Percentiles rank a stretch among this genome's conserved stretches.
Evolutionary conservation across 2,797 vertebrate genomes (phyloP).

Genomic region (Adelosebastes latens): DNA sequence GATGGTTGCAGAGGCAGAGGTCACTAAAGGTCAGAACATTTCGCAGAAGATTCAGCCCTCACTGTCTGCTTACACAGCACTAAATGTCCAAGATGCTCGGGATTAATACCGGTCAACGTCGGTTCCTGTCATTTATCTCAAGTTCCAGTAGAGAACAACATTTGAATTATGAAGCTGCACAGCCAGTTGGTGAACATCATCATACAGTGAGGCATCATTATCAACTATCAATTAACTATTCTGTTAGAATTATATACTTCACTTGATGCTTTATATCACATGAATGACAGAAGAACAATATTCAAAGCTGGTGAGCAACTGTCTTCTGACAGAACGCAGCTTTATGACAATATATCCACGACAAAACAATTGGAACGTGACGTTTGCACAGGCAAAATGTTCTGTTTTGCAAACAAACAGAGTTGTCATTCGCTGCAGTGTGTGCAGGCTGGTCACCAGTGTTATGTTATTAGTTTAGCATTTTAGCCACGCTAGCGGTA

Average conservation of each 20-base stretch:
- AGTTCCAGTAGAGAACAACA: conserved; percentile 1
- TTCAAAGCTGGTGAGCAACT: not conserved
- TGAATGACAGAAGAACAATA: not conserved
- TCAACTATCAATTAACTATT: not conserved
- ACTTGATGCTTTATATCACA: not conserved
- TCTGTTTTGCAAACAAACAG: not conserved
- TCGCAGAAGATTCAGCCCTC: not conserved
- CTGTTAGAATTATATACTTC: not conserved
- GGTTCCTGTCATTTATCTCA: conserved; percentile 18
- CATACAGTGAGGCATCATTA: not conserved
- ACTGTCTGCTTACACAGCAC: conserved; percentile 55
- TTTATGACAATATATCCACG: no score
- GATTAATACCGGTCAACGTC: conserved; percentile 1
- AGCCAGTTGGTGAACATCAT: not conserved
- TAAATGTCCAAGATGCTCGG: not conserved
- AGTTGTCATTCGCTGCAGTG: no score
- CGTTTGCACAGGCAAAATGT: no score
- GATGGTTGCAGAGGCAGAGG: conserved; percentile 23
- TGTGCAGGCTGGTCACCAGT: not conserved
- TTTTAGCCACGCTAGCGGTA: not conserved
- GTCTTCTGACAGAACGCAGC: not conserved
- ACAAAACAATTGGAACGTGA: no score
- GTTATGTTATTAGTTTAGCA: not conserved
- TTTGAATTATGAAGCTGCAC: conserved; percentile 14
- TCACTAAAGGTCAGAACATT: conserved; percentile 36